Evolutionary conservation across 2,797 vertebrate species (phyloP), one percentile per base, ranked within the genome.

Genomic region (Psittacula derbiana): DNA sequence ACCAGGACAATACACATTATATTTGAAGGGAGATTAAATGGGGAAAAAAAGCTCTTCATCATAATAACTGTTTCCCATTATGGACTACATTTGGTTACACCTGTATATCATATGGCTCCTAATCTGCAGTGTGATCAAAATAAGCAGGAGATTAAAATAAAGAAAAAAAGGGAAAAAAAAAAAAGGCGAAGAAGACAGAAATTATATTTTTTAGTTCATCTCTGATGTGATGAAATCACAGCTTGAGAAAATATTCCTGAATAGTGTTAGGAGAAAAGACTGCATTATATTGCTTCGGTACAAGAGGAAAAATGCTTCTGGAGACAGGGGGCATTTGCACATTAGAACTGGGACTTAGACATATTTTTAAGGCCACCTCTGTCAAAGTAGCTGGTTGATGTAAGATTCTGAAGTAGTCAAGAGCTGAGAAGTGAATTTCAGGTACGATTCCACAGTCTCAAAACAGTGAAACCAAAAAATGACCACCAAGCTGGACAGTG

Each of bases 21-120:
- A 74, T 87, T 7, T 73, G 73, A 53, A 47, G 25, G 50, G 58
- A 71, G 27, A 79, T 91, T 23, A 65, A 90, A 50, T 53, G 4
- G 31, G 12, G 15, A 55, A 65, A 64, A 40, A 46, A 49, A 40
- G 19, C 20, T 64, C 21, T 58, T 69, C 20, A 50, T 90, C 73
- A 94, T 72, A 88, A 93, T 88, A 92, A 92, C 38, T 71, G 7
- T 82, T 95, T 79, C 75, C 64, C 36, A 66, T 41, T 58, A 86
- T 24, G 67, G 85, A 87, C 62, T 84, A 50, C 36, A 30, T 96
- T 91, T 0, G 0, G 41, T 79, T 86, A 23, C 8, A 90, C 30
- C 53, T 70, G 19, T 64, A 58, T 41, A 40, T 47, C 93, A 93
- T 31, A 86, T 24, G 25, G 11, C 4, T 55, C 28, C 62, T 66